Percentiles rank a stretch among this genome's conserved stretches.
Conservation (phyloP, 2,888 invertebrate genomes). For the Invenusta paracnida region DNA sequence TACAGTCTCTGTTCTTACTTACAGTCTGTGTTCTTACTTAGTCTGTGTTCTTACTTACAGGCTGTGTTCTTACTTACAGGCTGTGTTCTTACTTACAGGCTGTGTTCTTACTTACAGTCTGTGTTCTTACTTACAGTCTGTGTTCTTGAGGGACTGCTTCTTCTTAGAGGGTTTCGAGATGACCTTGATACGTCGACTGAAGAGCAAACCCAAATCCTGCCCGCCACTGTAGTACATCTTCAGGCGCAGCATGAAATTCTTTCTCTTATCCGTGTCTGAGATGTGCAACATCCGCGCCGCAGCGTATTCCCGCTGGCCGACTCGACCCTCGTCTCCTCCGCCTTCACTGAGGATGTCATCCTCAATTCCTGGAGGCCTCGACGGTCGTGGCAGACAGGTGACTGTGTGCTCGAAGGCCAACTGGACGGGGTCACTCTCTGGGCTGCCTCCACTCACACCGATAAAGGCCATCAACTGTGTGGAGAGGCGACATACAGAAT, state of each 20-base stretch:
- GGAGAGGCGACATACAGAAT: no score
- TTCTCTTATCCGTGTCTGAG: constrained; percentile 95
- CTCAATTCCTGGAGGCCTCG: neutral
- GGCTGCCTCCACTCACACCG: constrained; percentile 80
- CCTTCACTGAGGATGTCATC: neutral
- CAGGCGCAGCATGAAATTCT: constrained; percentile 96
- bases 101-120: no score
- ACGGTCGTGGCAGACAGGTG: neutral
- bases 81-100: no score
- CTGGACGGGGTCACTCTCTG: constrained; percentile 97
- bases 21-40: no score
- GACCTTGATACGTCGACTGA: constrained; percentile 97
- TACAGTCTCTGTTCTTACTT: no score
- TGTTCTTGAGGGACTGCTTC: constrained; percentile 97
- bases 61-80: no score
- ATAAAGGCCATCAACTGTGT: constrained; percentile 89
- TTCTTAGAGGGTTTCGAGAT: constrained; percentile 99
- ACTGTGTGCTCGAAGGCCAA: constrained; percentile 85
- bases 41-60: no score
- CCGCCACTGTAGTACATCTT: constrained; percentile 98
- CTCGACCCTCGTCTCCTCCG: neutral
- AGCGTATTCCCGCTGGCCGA: constrained; percentile 74
- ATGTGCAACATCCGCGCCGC: constrained; percentile 98
- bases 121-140: constrained; percentile 71
- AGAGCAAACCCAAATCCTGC: constrained; percentile 95